Conservation (phyloP, 2,113 vertebrate genomes). For the Petroica traversi region DNA sequence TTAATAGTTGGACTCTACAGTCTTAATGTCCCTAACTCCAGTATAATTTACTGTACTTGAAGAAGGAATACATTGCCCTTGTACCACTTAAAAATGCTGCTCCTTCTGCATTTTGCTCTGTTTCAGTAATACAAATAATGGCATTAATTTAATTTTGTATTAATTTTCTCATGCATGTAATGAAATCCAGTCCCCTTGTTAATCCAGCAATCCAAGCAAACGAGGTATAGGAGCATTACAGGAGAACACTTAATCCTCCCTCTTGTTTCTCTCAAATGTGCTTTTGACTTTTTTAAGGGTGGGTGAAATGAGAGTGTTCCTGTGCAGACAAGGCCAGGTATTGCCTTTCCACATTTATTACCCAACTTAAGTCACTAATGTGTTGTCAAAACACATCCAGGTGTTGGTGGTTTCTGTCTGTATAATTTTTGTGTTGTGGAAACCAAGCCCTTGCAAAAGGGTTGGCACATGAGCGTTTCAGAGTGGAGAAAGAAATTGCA, state of each 20-base stretch:
- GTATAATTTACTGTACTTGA: neutral
- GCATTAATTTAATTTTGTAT: neutral
- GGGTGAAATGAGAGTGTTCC: neutral
- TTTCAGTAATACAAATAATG: neutral
- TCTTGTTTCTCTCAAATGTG: neutral
- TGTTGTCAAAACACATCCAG: rapidly evolving
- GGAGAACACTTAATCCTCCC: neutral
- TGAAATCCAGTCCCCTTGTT: neutral
- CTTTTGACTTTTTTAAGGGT: neutral
- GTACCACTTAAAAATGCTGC: neutral
- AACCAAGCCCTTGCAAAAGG: neutral
- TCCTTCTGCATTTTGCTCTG: neutral
- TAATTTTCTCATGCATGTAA: neutral
- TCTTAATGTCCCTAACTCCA: neutral
- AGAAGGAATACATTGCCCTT: neutral
- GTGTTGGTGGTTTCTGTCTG: neutral
- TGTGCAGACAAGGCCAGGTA: neutral
- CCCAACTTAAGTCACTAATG: rapidly evolving
- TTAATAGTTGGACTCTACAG: neutral
- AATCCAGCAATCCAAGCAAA: neutral
- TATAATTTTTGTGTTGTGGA: rapidly evolving
- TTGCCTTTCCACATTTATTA: neutral
- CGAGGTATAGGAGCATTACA: neutral
- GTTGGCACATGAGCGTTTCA: neutral
- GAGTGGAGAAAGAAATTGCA: neutral